Evolutionary conservation across 1,140 invertebrate species (phyloP).

Genomic region (Brachionus rotundiformis): DNA sequence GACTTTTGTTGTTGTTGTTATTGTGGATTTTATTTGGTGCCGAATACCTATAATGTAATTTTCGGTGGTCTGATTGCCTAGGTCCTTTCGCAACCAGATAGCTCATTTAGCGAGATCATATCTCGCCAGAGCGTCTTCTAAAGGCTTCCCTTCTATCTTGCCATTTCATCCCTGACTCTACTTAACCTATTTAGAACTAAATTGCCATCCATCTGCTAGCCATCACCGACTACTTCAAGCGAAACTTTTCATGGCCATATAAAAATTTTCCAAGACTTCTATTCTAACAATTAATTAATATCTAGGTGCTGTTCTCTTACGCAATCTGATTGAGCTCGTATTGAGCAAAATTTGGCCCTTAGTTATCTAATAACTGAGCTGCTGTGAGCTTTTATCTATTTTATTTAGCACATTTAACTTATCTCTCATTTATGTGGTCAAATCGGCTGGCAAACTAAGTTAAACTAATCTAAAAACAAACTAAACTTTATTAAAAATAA

Average conservation of each 20-base stretch:
- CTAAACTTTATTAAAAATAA: neutral
- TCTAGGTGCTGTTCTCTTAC: neutral
- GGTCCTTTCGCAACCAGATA: neutral
- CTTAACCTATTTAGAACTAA: constrained; percentile 6
- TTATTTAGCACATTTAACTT: neutral
- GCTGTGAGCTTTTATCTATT: neutral
- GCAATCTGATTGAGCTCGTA: neutral
- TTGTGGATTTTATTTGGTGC: neutral
- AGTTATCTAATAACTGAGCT: neutral
- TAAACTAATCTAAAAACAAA: neutral
- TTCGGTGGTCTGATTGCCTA: neutral
- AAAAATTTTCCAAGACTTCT: neutral
- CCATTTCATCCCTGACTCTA: neutral
- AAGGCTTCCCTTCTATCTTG: neutral
- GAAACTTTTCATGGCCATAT: neutral
- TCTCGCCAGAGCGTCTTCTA: neutral
- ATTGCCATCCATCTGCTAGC: neutral
- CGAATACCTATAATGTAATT: constrained; percentile 8
- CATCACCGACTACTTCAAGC: neutral
- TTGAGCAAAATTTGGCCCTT: neutral
- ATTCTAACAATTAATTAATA: neutral
- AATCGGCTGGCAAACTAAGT: too few species aligned
- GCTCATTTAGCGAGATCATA: neutral
- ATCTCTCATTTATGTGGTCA: too few species aligned
- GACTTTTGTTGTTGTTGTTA: too few species aligned